Conservation (phyloP, 2,888 invertebrate genomes). For the Drosophila buzzatii region DNA sequence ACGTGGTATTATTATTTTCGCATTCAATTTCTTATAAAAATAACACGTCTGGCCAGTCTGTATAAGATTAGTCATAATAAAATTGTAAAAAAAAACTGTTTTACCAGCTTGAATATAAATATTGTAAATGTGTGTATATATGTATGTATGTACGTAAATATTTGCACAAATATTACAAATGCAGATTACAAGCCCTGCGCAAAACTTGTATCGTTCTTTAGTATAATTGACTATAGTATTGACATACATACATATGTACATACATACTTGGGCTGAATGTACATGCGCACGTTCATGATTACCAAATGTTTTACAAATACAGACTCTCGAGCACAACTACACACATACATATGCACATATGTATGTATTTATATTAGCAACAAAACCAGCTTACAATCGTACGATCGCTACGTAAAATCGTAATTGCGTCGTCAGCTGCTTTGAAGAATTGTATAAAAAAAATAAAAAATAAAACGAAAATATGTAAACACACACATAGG, state of each 20-base stretch:
- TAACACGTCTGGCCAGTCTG: neutral
- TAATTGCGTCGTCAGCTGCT: slow-evolving; percentile 26
- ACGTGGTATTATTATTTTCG: slow-evolving; percentile 1
- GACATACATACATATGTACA: neutral
- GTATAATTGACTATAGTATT: neutral
- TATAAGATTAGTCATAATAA: neutral
- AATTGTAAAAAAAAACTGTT: neutral
- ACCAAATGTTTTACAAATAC: neutral
- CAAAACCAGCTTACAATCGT: slow-evolving; percentile 21
- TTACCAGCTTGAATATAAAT: neutral
- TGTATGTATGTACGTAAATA: neutral
- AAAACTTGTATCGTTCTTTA: neutral
- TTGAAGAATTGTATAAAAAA: slow-evolving; percentile 10
- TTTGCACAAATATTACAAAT: neutral
- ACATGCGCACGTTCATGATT: slow-evolving; percentile 1
- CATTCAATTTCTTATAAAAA: neutral
- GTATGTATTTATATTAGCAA: neutral
- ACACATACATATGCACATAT: neutral
- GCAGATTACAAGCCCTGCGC: neutral
- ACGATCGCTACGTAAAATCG: slow-evolving; percentile 19
- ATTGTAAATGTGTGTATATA: neutral
- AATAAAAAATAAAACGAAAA: neutral
- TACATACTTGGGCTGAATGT: neutral
- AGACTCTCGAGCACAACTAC: neutral
- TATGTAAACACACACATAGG: neutral